These are phyloP conservation scores for Melieria omissa DNA, from an alignment of 2,888 invertebrate genomes.

Conservation along the genomic window DNA sequence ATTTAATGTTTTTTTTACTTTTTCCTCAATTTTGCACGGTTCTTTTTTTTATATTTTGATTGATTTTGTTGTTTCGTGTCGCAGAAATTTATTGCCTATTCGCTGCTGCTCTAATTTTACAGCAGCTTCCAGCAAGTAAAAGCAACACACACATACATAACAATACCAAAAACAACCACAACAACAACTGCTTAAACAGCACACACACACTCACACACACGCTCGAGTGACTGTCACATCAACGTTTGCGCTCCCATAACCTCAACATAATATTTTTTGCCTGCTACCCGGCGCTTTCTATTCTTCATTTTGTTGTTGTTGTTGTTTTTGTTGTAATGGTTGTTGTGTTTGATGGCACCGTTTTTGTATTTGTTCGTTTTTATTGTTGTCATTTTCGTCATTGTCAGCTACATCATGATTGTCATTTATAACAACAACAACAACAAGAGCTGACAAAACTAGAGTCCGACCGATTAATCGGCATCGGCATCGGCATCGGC, in stretches of 20 bases:
- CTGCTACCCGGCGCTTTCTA: conserved; percentile 1
- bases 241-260: background rate
- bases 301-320: conserved; percentile 28
- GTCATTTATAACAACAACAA: conserved; percentile 32
- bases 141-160: background rate
- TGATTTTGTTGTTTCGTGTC: conserved; percentile 56
- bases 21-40: conserved; percentile 14
- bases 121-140: background rate
- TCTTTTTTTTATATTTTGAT: conserved; percentile 48
- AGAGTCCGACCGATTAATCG: too few species aligned
- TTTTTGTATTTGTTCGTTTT: background rate
- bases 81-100: conserved; percentile 50
- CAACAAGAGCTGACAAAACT: background rate
- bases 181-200: background rate
- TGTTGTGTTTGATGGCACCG: background rate
- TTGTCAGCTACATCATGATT: conserved; percentile 35
- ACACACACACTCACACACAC: background rate
- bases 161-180: background rate
- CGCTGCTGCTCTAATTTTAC: too few species aligned
- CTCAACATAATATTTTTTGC: background rate
- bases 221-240: background rate
- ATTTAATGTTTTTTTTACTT: conserved; percentile 13
- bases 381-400: conserved; percentile 28
- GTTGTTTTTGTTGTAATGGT: conserved; percentile 30
- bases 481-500: too few species aligned